Percentiles rank a stretch among this genome's conserved stretches.
Conservation (phyloP, 2,888 invertebrate genomes). For the Catotricha subobsoleta region DNA sequence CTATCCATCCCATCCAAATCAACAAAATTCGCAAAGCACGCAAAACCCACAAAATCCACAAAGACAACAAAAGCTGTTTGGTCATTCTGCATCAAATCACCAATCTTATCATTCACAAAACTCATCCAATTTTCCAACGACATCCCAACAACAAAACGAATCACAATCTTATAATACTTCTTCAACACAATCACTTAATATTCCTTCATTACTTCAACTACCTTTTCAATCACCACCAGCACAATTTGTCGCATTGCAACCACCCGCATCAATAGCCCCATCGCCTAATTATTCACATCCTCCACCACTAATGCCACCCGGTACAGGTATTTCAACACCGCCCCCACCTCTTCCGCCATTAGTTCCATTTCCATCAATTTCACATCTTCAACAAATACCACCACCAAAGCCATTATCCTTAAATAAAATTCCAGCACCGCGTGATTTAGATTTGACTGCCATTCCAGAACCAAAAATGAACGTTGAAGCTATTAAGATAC, state of each 20-base stretch:
- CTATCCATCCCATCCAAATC: no score
- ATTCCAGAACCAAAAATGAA: constrained; percentile 41
- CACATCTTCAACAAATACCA: constrained; percentile 19
- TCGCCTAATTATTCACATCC: constrained; percentile 11
- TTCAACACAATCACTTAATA: no score
- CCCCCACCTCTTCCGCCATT: background rate
- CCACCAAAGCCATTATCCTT: constrained; percentile 40
- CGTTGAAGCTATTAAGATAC: constrained; percentile 38
- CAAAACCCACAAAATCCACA: background rate
- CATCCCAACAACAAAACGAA: no score
- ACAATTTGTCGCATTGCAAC: constrained; percentile 13
- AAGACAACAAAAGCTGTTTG: no score
- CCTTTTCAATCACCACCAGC: background rate
- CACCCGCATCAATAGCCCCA: constrained; percentile 16
- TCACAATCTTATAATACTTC: no score
- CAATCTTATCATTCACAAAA: no score
- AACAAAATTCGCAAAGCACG: background rate
- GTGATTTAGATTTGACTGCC: constrained; percentile 38
- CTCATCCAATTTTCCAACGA: no score
- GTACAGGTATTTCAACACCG: background rate
- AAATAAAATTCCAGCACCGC: constrained; percentile 42
- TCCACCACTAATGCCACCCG: constrained; percentile 7
- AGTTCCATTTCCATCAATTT: background rate
- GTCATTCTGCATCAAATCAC: no score
- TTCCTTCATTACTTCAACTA: no score